phyloP scores from a whole-genome alignment of 2,113 vertebrate genomes.

The Dromiciops gliroides region DNA sequence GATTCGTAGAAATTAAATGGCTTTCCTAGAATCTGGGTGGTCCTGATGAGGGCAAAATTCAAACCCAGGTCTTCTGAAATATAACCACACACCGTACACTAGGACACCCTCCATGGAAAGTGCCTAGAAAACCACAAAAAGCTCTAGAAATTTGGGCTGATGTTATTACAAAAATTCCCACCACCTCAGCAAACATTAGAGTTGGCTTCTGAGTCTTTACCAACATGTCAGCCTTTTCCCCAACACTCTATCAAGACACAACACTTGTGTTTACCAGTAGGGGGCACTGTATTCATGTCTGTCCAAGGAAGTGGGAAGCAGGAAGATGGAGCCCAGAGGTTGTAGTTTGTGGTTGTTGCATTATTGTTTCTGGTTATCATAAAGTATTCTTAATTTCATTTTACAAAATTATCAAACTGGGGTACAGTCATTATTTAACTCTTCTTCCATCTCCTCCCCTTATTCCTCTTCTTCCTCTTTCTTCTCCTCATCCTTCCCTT shows the following conservation, averaged over 20 bases:
- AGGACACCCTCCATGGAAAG: background rate
- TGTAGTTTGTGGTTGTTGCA: background rate
- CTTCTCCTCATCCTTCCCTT: background rate
- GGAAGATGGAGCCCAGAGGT: background rate
- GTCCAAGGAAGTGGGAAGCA: background rate
- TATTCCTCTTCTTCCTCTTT: background rate
- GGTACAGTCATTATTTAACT: background rate
- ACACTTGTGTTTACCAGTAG: background rate
- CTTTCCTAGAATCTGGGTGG: background rate
- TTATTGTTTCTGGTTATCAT: background rate
- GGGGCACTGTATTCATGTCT: background rate
- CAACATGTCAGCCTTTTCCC: background rate
- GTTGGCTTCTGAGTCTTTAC: fast-evolving
- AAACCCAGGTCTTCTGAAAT: background rate
- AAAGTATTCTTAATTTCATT: background rate
- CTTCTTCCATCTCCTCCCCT: background rate
- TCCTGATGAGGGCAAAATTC: background rate
- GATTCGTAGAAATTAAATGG: background rate
- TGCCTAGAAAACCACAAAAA: background rate
- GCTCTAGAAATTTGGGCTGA: background rate
- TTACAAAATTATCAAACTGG: background rate
- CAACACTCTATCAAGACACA: background rate
- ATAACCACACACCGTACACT: background rate
- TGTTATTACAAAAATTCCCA: background rate
- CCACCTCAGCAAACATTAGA: background rate